These are phyloP conservation scores for Athalia circularis DNA, from an alignment of 2,888 invertebrate genomes.

Conservation along the genomic window DNA sequence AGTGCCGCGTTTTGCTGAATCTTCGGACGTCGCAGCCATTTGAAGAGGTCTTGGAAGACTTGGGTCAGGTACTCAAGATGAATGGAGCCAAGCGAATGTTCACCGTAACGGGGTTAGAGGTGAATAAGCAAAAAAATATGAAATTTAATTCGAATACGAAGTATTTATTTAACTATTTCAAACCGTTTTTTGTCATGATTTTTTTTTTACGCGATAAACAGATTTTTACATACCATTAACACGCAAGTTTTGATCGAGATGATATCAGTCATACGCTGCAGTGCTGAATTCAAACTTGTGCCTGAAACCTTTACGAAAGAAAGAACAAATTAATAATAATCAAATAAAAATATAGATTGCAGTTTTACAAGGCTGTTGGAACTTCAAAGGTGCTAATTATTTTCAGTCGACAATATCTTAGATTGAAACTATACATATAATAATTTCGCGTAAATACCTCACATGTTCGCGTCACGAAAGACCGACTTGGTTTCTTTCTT, in stretches of 20 bases:
- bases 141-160: neutral
- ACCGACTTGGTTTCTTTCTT: neutral
- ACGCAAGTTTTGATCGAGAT: neutral
- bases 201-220: neutral
- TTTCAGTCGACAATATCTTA: slow-evolving; percentile 14
- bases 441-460: slow-evolving; percentile 3
- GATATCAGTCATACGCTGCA: slow-evolving; percentile 7
- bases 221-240: slow-evolving; percentile 6
- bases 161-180: neutral
- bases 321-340: neutral
- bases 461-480: too few species aligned
- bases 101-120: slow-evolving; percentile 94
- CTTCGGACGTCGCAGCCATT: slow-evolving; percentile 94
- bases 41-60: slow-evolving; percentile 94
- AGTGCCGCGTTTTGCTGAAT: slow-evolving; percentile 94
- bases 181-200: neutral
- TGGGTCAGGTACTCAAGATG: slow-evolving; percentile 95
- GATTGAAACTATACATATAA: neutral
- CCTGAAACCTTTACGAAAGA: neutral
- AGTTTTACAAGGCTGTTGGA: neutral
- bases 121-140: slow-evolving; percentile 70
- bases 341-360: neutral
- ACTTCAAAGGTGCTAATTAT: neutral
- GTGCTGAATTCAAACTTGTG: slow-evolving; percentile 15
- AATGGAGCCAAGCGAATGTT: slow-evolving; percentile 93